These are phyloP conservation scores for Leptinotarsa peninsularis DNA, from an alignment of 2,888 invertebrate genomes.

Conservation along the genomic window DNA sequence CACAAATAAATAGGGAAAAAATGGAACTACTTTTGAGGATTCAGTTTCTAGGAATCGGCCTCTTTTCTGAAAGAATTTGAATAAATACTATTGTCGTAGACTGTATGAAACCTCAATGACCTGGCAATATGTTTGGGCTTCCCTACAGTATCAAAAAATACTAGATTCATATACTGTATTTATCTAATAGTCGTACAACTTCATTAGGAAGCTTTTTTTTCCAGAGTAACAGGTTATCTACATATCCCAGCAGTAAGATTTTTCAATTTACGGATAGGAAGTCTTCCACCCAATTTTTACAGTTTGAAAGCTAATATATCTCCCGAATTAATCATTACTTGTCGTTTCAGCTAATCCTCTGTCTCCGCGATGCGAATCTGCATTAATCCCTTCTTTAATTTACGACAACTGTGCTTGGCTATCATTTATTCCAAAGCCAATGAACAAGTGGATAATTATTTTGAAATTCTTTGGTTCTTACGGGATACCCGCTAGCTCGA, in stretches of 20 bases:
- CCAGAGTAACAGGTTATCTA: not conserved
- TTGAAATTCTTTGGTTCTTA: conserved; percentile 28
- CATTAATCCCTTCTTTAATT: conserved; percentile 22
- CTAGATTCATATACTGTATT: too few relatives aligned
- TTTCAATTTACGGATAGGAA: not conserved
- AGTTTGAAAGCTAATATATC: not conserved
- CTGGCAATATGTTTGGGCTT: too few relatives aligned
- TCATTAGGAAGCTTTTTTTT: not conserved
- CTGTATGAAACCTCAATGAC: too few relatives aligned
- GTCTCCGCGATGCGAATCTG: conserved; percentile 8
- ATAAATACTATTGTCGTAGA: too few relatives aligned
- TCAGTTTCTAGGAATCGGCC: too few relatives aligned
- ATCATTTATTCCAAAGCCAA: conserved; percentile 24
- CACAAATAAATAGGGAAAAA: too few relatives aligned
- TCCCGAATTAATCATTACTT: conserved; percentile 17
- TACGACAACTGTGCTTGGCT: conserved; percentile 19
- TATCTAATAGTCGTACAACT: too few relatives aligned
- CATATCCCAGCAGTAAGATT: not conserved
- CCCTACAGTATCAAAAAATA: too few relatives aligned
- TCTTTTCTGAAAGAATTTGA: too few relatives aligned
- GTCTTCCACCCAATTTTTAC: not conserved
- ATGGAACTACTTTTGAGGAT: too few relatives aligned
- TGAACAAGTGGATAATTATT: conserved; percentile 29
- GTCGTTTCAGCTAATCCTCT: conserved; percentile 12
- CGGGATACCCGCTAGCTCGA: conserved; percentile 27